Conservation (phyloP, 2,888 invertebrate species). For the Agriotes lineatus region DNA sequence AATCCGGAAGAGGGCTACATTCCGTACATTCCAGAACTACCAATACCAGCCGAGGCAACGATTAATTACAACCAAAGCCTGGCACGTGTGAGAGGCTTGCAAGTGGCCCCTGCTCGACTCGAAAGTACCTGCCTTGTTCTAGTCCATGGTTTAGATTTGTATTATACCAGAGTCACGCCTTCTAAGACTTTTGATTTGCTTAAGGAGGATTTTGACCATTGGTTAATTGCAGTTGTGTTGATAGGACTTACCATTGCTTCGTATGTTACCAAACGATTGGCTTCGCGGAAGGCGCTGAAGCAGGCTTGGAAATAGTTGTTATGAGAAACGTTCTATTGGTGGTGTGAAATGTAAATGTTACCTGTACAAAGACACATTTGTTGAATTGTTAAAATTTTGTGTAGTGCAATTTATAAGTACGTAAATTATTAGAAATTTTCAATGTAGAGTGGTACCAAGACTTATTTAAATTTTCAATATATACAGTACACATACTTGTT, state of each 20-base stretch:
- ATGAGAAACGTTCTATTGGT: too few species aligned
- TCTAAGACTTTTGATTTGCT: constrained; percentile 98
- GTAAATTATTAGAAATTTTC: too few species aligned
- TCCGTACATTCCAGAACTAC: constrained; percentile 97
- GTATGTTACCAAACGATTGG: constrained; percentile 90
- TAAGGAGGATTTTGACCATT: constrained; percentile 99
- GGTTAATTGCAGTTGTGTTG: constrained; percentile 92
- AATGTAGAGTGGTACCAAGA: too few species aligned
- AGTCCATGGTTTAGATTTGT: constrained; percentile 94
- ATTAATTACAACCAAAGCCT: constrained; percentile 96
- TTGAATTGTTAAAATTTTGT: constrained; percentile 8
- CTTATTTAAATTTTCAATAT: too few species aligned
- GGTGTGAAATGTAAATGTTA: too few species aligned
- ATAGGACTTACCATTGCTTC: constrained; percentile 87
- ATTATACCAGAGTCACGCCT: constrained; percentile 96
- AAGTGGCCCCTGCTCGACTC: constrained; percentile 92
- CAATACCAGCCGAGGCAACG: constrained; percentile 88
- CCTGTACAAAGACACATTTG: not conserved
- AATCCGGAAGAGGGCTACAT: constrained; percentile 89
- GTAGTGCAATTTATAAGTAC: constrained; percentile 8
- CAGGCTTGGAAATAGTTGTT: constrained; percentile 97
- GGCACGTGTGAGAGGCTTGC: constrained; percentile 80
- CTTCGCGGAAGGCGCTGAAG: constrained; percentile 91
- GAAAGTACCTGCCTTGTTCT: constrained; percentile 97
- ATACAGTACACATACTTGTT: too few species aligned